Evolutionary conservation across 1,140 invertebrate genomes (phyloP).

Genomic region (Drosophila melanogaster): DNA sequence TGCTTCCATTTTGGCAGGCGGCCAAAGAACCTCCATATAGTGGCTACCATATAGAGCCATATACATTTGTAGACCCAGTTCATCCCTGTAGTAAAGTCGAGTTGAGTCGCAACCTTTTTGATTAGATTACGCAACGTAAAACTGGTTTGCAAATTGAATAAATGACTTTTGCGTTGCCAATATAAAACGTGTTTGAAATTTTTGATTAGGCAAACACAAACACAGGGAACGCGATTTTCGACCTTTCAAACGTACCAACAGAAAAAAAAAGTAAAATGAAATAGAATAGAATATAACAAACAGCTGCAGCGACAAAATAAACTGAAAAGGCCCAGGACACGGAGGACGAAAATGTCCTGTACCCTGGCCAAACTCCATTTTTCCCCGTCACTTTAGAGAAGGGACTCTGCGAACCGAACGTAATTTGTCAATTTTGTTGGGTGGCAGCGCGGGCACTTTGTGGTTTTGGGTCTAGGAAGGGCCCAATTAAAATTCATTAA

Average conservation of each 20-base stretch:
- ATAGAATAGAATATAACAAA: constrained; percentile 49
- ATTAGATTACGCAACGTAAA: constrained; percentile 82
- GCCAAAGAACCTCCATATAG: constrained; percentile 42
- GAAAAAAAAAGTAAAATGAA: constrained; percentile 15
- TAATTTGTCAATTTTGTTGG: constrained; percentile 77
- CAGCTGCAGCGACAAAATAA: constrained; percentile 48
- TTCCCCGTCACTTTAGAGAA: constrained; percentile 34
- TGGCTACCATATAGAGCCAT: constrained; percentile 42
- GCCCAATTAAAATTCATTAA: constrained; percentile 81
- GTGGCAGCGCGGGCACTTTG: constrained; percentile 38
- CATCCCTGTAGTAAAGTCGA: constrained; percentile 22
- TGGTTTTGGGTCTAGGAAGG: constrained; percentile 45
- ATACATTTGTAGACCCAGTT: constrained; percentile 43
- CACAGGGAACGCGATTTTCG: constrained; percentile 40
- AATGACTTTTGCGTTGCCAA: constrained; percentile 83
- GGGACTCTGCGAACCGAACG: constrained; percentile 54
- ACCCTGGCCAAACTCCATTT: constrained; percentile 10
- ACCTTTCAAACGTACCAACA: constrained; percentile 23
- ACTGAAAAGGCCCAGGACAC: constrained; percentile 49
- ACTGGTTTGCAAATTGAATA: constrained; percentile 83
- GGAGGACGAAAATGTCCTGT: constrained; percentile 10
- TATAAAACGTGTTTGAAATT: constrained; percentile 83
- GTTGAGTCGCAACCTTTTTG: constrained; percentile 70
- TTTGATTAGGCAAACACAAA: constrained; percentile 73
- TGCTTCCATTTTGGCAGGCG: constrained; percentile 43